Percentiles rank a stretch among this genome's conserved stretches.
phyloP scores from a whole-genome alignment of 1,140 invertebrate species.

The Parasteatoda tepidariorum region DNA sequence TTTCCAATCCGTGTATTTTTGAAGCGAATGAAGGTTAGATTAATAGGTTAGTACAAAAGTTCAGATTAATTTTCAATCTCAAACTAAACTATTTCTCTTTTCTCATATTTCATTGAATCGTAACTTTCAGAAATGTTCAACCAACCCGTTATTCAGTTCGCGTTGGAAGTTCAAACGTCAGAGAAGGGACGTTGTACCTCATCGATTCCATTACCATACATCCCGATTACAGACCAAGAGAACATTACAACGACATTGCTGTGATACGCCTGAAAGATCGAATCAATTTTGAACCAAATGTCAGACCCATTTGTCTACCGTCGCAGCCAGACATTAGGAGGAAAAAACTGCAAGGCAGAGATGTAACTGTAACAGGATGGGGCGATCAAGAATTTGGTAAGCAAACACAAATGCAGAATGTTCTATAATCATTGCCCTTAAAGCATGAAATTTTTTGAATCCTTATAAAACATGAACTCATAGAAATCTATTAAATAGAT shows the following conservation, averaged over 20 bases:
- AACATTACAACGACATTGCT: slow-evolving; percentile 56
- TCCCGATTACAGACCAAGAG: slow-evolving; percentile 2
- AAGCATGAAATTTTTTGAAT: too few species aligned
- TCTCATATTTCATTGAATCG: too few species aligned
- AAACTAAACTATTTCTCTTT: too few species aligned
- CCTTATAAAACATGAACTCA: too few species aligned
- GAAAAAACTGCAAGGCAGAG: slow-evolving; percentile 3
- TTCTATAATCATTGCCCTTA: not conserved
- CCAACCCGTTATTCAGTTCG: slow-evolving; percentile 28
- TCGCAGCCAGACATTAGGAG: not conserved
- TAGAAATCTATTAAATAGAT: too few species aligned
- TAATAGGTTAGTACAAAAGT: too few species aligned
- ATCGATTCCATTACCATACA: slow-evolving; percentile 33
- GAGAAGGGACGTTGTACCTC: not conserved
- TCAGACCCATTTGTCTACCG: slow-evolving; percentile 48
- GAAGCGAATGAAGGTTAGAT: too few species aligned
- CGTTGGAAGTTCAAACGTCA: slow-evolving; percentile 6
- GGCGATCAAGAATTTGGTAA: slow-evolving; percentile 57
- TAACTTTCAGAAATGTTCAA: not conserved
- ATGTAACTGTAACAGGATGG: slow-evolving; percentile 51
- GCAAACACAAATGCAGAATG: not conserved
- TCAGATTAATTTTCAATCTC: too few species aligned
- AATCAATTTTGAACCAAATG: not conserved
- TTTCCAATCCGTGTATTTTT: too few species aligned
- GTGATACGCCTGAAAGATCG: slow-evolving; percentile 25